phyloP scores from a whole-genome alignment of 2,888 invertebrate species.

The Mythimna lalbum region DNA sequence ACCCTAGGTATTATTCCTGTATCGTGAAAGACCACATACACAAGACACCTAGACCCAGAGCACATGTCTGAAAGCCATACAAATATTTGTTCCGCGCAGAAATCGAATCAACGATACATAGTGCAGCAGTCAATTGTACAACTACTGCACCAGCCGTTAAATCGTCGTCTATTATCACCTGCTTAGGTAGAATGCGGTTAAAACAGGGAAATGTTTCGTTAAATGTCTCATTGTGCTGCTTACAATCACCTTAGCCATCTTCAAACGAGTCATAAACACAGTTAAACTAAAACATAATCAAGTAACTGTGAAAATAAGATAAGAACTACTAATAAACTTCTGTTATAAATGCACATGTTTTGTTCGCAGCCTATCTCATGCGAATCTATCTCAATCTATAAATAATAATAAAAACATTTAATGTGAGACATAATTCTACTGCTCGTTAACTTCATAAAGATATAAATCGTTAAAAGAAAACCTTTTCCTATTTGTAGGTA shows the following conservation, averaged over 20 bases:
- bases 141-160: no score
- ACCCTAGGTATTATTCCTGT: no score
- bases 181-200: constrained; percentile 21
- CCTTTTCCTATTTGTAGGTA: constrained; percentile 47
- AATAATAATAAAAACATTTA: constrained; percentile 41
- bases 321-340: constrained; percentile 15
- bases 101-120: no score
- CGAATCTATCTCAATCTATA: constrained; percentile 36
- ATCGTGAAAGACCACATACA: no score
- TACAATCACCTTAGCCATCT: background rate
- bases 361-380: constrained; percentile 21
- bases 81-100: no score
- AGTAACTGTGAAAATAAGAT: constrained; percentile 26
- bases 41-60: no score
- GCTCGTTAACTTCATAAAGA: constrained; percentile 35
- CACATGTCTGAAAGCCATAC: no score
- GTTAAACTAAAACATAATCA: constrained; percentile 11
- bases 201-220: constrained; percentile 4
- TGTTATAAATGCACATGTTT: constrained; percentile 34
- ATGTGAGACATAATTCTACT: constrained; percentile 35
- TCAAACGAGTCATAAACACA: constrained; percentile 5
- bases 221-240: background rate
- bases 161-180: constrained; percentile 43
- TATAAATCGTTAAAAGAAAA: constrained; percentile 47
- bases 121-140: no score